Base-by-base conservation (phyloP, 1,140 invertebrate genomes). In the Penaeus japonicus region DNA sequence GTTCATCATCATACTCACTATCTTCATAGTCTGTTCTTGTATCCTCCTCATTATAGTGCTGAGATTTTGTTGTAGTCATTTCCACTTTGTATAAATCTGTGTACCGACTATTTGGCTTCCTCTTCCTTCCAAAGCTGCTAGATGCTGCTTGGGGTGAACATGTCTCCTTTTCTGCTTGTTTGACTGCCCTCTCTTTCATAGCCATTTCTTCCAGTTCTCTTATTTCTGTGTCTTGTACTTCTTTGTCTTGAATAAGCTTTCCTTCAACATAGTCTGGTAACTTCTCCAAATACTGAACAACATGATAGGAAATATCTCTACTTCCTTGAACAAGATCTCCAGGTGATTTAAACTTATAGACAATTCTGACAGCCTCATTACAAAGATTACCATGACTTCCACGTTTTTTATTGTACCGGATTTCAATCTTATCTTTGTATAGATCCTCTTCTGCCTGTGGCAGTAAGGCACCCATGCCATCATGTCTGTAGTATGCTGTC, bases 321-420 rank as follows among this genome's bases (percentile, higher is more conserved):
- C n/a, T 53, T 24, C 47, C 57, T 27, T 62, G 30, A 47, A 70
- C n/a, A 22, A 47, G 4, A 47, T 17, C 35, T 59, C 57, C 39
- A 27, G 79, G 35, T 2, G 75, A 53, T 65, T 65, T 79, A 2
- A 62, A 30, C 35, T 87, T 87, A 62, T 87, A 87, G 18, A 87
- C 57, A 30, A 87, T 39, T 10, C 85, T 79, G 12, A 87, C 35
- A n/a, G 85, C 85, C 39, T 78, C 77, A 24, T 80, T 24, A 32
- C 35, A 39, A 7, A 87, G 57, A n/a, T 47, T 80, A 17, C 27
- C 73, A 54, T 87, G 75, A 53, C 24, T 62, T 10, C 85, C 85
- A 32, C 39, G 85, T 80, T 87, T 87, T 18, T 87, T 87, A 22
- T 80, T 79, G 32, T 80, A 87, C n/a, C 85, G 75, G 35, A 87